Percentiles rank a stretch among this genome's conserved stretches.
These are phyloP conservation scores for Emydura subglobosa DNA, from an alignment of 2,113 vertebrate genomes.

Conservation along the genomic window DNA sequence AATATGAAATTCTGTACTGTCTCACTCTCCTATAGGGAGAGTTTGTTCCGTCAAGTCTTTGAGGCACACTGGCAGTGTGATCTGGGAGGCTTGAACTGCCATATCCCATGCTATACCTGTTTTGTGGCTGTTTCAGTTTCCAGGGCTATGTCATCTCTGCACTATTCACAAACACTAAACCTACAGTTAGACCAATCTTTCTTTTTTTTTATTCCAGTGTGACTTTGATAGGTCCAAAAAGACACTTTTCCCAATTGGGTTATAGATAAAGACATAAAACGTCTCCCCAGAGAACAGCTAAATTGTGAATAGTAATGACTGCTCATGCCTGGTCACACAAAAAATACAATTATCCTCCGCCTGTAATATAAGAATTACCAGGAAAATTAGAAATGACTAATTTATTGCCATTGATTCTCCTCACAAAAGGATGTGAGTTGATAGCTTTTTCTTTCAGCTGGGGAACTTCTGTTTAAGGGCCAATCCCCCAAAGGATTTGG, in stretches of 20 bases:
- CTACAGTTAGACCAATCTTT: neutral
- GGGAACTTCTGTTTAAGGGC: neutral
- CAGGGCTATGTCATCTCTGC: neutral
- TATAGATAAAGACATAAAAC: neutral
- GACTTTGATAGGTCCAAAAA: neutral
- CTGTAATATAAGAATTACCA: neutral
- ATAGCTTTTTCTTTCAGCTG: conserved; percentile 1
- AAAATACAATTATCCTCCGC: neutral
- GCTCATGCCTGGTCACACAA: neutral
- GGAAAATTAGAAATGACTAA: neutral
- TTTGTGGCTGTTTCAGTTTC: neutral
- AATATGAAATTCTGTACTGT: neutral
- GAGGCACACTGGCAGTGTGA: neutral
- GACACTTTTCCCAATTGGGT: neutral
- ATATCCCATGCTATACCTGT: neutral
- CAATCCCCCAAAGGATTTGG: neutral
- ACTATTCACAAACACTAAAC: neutral
- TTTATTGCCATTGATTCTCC: neutral
- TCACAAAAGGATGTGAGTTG: neutral
- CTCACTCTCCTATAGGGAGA: neutral
- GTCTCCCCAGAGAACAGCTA: neutral
- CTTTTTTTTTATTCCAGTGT: neutral
- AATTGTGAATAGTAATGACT: neutral
- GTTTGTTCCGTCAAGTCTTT: neutral
- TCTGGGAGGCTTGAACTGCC: neutral